These are phyloP conservation scores for Drosophila longiperda DNA, from an alignment of 2,888 invertebrate genomes.

Conservation along the genomic window DNA sequence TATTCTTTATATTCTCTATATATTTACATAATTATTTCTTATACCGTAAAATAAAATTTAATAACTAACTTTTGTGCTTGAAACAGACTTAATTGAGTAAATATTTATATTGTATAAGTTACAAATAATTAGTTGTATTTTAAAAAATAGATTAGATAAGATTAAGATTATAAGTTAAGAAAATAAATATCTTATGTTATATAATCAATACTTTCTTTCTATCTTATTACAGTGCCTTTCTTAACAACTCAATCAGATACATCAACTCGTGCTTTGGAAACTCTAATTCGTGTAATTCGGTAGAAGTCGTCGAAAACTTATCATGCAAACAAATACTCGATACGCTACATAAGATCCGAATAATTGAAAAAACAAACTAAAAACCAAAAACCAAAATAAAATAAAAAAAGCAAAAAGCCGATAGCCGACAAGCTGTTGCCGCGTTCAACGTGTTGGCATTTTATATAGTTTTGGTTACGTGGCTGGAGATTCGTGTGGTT, in stretches of 20 bases:
- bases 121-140: not conserved
- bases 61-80: not conserved
- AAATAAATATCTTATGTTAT: not conserved
- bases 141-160: not conserved
- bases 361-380: not conserved
- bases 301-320: conserved; percentile 33
- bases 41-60: not conserved
- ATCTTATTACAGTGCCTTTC: conserved; percentile 45
- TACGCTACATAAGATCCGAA: conserved; percentile 22
- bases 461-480: conserved; percentile 71
- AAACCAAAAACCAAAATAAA: conserved; percentile 24
- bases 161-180: fast-evolving
- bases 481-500: conserved; percentile 53
- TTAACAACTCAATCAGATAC: conserved; percentile 44
- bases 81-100: not conserved
- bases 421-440: conserved; percentile 55
- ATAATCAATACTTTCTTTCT: conserved; percentile 10
- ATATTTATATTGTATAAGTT: not conserved
- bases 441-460: conserved; percentile 67
- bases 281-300: conserved; percentile 41
- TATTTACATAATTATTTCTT: not conserved
- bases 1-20: not conserved
- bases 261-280: conserved; percentile 30
- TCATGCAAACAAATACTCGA: conserved; percentile 33
- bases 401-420: conserved; percentile 42